These are phyloP conservation scores for Laticauda colubrina DNA, from an alignment of 2,113 vertebrate species.

Conservation along the genomic window DNA sequence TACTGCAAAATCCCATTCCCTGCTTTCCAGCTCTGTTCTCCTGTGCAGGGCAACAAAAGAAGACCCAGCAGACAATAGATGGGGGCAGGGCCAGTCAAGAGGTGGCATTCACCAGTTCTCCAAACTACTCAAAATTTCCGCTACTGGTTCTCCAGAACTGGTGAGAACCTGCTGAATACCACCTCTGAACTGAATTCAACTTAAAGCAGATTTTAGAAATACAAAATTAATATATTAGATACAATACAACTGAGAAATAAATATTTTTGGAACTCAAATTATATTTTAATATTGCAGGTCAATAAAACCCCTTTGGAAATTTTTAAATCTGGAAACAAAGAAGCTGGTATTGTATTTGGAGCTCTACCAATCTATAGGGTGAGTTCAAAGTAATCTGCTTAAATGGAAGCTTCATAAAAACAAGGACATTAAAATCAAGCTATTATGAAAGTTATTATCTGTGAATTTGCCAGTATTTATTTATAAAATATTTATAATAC, in stretches of 20 bases:
- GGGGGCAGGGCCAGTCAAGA: no score
- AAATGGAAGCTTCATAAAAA: not conserved
- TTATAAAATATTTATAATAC: not conserved
- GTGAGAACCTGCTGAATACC: no score
- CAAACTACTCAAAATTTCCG: no score
- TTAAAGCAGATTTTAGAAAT: not conserved
- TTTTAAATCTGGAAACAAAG: conserved; percentile 53
- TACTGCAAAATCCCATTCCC: no score
- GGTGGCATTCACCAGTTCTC: no score
- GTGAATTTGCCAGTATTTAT: conserved; percentile 24
- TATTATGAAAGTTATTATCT: conserved; percentile 15
- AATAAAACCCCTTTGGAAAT: conserved; percentile 48
- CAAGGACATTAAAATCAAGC: conserved; percentile 10
- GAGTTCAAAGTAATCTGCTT: conserved; percentile 35
- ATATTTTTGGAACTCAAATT: conserved; percentile 36
- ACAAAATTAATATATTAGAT: not conserved
- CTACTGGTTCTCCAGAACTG: no score
- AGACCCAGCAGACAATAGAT: no score
- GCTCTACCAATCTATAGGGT: conserved; percentile 69
- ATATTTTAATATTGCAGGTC: conserved; percentile 51
- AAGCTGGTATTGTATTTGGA: conserved; percentile 62
- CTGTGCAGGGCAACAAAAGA: no score
- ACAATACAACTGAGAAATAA: not conserved
- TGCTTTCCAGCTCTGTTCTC: no score
- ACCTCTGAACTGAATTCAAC: not conserved